Conservation (phyloP, 2,888 invertebrate species). For the Andrena bicolor region DNA sequence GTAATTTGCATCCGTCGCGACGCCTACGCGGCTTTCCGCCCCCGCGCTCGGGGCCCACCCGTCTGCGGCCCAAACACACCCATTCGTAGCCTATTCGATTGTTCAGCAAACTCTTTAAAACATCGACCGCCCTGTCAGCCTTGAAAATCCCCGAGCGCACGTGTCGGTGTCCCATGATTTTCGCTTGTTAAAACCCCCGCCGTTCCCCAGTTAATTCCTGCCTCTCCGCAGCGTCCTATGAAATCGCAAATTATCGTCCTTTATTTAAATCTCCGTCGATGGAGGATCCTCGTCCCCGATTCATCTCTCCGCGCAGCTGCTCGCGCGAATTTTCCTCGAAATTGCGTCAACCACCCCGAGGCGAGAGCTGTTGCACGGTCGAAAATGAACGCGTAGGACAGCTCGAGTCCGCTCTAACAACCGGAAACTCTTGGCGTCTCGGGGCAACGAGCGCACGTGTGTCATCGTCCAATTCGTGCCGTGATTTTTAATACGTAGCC, state of each 20-base stretch:
- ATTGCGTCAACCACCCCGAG: background rate
- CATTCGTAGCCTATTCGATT: conserved; percentile 67
- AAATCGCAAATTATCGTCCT: background rate
- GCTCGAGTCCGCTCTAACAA: conserved; percentile 21
- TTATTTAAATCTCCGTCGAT: background rate
- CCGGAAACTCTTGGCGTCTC: conserved; percentile 39
- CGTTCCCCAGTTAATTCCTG: background rate
- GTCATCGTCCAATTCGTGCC: conserved; percentile 58
- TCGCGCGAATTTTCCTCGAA: background rate
- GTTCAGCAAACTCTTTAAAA: conserved; percentile 64
- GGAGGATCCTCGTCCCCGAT: background rate
- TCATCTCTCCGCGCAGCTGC: background rate
- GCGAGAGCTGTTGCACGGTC: background rate
- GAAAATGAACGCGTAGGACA: conserved; percentile 14
- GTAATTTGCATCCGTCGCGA: conserved; percentile 83
- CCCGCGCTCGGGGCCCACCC: conserved; percentile 75
- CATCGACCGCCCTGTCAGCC: conserved; percentile 31
- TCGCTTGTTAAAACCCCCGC: conserved; percentile 31
- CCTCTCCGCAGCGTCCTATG: too few species aligned
- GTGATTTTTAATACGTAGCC: conserved; percentile 50
- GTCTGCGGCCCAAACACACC: conserved; percentile 73
- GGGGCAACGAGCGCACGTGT: conserved; percentile 30
- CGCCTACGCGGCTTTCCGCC: conserved; percentile 81
- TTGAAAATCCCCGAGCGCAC: conserved; percentile 6
- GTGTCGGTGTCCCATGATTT: conserved; percentile 13